Conservation (phyloP, 2,888 invertebrate genomes). For the Andrena chrysosceles region DNA sequence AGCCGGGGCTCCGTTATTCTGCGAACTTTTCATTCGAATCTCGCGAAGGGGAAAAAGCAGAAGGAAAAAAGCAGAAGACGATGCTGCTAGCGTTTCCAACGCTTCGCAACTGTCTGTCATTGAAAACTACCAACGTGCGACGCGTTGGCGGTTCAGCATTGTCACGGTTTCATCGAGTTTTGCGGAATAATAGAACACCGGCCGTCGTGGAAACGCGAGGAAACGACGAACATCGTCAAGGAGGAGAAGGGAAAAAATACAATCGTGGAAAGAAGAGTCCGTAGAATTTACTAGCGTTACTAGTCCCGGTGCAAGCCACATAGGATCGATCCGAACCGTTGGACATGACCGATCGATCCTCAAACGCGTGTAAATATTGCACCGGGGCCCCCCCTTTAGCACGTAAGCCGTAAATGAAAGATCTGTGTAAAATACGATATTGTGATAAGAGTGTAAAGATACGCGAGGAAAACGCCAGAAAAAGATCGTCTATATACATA, state of each 20-base stretch:
- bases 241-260: slow-evolving; percentile 19
- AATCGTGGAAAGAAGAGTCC: slow-evolving; percentile 64
- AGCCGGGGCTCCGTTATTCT: slow-evolving; percentile 22
- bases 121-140: slow-evolving; percentile 26
- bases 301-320: slow-evolving; percentile 74
- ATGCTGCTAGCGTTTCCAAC: neutral
- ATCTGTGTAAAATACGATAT: slow-evolving; percentile 84
- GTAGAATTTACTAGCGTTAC: slow-evolving; percentile 79
- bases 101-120: neutral
- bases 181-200: slow-evolving; percentile 46
- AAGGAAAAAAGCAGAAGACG: neutral
- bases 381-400: slow-evolving; percentile 74
- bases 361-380: slow-evolving; percentile 76
- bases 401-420: slow-evolving; percentile 79
- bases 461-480: slow-evolving; percentile 58
- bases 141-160: slow-evolving; percentile 41
- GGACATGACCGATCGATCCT: slow-evolving; percentile 61
- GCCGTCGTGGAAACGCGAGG: slow-evolving; percentile 28
- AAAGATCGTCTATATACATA: slow-evolving; percentile 74
- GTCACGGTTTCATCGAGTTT: slow-evolving; percentile 63
- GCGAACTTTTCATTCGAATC: neutral
- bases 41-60: neutral
- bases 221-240: neutral
- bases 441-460: slow-evolving; percentile 84
- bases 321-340: slow-evolving; percentile 64